These are phyloP conservation scores for Solenodon paradoxus DNA, from an alignment of 2,113 vertebrate species.

Conservation along the genomic window DNA sequence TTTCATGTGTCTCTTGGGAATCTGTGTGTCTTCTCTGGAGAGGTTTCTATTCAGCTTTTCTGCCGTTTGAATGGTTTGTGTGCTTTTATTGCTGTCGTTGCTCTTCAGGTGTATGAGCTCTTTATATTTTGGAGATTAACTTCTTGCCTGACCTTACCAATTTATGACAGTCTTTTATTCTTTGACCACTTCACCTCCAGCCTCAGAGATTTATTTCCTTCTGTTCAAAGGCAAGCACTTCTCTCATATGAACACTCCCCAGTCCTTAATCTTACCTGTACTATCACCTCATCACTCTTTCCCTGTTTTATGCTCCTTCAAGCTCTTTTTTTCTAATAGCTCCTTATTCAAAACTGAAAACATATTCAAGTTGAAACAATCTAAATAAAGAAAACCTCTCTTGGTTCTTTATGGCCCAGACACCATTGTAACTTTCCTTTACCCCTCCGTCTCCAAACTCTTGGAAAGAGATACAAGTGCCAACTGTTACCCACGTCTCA, in stretches of 20 bases:
- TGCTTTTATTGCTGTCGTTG: no score
- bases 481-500: not conserved
- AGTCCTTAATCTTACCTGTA: not conserved
- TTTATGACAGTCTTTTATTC: not conserved
- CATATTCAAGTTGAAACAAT: not conserved
- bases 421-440: not conserved
- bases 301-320: not conserved
- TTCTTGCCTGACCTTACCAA: no score
- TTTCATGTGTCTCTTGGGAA: no score
- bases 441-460: not conserved
- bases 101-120: no score
- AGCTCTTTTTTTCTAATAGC: not conserved
- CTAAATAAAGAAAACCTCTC: not conserved
- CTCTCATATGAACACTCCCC: not conserved
- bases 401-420: not conserved
- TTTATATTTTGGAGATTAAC: no score
- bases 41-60: no score
- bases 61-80: no score
- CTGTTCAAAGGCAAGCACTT: not conserved
- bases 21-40: no score
- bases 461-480: not conserved
- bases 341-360: not conserved
- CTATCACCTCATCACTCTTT: not conserved
- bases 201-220: not conserved
- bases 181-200: not conserved